Conservation (phyloP, 2,888 invertebrate genomes). For the Euclidia mi region DNA sequence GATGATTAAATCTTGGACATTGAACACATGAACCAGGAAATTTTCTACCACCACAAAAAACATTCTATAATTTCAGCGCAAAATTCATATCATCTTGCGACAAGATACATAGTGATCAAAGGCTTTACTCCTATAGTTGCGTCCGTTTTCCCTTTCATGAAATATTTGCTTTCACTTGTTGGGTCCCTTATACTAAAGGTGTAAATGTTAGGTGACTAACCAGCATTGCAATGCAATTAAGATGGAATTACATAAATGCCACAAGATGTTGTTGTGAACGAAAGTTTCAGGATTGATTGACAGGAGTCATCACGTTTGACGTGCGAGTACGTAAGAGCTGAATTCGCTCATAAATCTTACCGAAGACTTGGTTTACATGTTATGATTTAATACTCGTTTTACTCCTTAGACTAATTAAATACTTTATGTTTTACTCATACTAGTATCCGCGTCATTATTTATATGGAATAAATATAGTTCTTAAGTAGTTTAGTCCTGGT, state of each 20-base stretch:
- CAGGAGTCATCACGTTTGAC: slow-evolving; percentile 81
- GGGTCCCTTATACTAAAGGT: neutral
- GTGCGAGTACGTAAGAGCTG: slow-evolving; percentile 72
- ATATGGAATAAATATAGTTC: too few species aligned
- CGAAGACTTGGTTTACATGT: slow-evolving; percentile 68
- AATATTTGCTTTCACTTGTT: neutral
- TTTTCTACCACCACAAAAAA: too few species aligned
- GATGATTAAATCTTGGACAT: too few species aligned
- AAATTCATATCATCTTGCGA: neutral
- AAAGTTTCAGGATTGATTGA: slow-evolving; percentile 82
- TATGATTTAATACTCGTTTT: neutral
- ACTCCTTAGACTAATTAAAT: too few species aligned
- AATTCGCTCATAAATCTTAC: slow-evolving; percentile 83
- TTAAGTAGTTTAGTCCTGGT: too few species aligned
- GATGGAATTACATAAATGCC: slow-evolving; percentile 25
- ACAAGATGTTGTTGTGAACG: slow-evolving; percentile 63
- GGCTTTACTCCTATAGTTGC: neutral
- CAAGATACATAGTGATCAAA: neutral
- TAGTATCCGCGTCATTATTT: too few species aligned
- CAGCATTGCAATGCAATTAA: slow-evolving; percentile 26
- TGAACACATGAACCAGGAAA: too few species aligned
- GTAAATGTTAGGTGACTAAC: neutral
- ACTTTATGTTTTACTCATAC: too few species aligned
- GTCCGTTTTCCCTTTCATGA: slow-evolving; percentile 1
- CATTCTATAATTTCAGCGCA: too few species aligned